Evolutionary conservation across 2,113 vertebrate species (phyloP).

Genomic region (Tricholaema leucomelas): DNA sequence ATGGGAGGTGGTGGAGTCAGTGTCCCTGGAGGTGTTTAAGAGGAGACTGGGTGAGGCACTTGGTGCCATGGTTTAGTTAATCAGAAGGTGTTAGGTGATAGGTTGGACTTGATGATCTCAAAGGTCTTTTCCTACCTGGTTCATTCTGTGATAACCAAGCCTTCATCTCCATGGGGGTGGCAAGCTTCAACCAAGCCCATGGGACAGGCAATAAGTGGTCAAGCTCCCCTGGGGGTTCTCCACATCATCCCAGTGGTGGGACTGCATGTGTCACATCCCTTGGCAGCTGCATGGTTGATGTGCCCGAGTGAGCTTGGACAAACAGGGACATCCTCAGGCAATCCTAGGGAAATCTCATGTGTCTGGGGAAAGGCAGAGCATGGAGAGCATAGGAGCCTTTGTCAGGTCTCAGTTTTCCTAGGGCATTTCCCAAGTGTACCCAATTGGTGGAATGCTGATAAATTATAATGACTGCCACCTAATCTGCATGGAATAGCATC

Average conservation of each 20-base stretch:
- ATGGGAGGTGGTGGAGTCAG: too few species aligned
- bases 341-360: not conserved
- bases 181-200: not conserved
- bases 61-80: too few species aligned
- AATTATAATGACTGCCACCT: not conserved
- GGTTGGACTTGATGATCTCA: too few species aligned
- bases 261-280: accelerated
- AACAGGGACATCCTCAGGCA: not conserved
- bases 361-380: not conserved
- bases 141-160: not conserved
- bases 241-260: not conserved
- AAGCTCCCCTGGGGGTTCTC: not conserved
- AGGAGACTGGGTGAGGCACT: too few species aligned
- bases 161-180: not conserved
- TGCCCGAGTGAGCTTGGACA: not conserved
- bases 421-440: not conserved
- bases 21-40: too few species aligned
- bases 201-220: not conserved
- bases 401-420: not conserved
- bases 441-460: not conserved
- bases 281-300: accelerated
- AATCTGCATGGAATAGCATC: not conserved
- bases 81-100: too few species aligned
- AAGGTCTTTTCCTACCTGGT: too few species aligned
- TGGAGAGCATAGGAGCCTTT: not conserved